Base-by-base conservation (phyloP, 2,888 invertebrate species). In the Protodeltote pygarga region DNA sequence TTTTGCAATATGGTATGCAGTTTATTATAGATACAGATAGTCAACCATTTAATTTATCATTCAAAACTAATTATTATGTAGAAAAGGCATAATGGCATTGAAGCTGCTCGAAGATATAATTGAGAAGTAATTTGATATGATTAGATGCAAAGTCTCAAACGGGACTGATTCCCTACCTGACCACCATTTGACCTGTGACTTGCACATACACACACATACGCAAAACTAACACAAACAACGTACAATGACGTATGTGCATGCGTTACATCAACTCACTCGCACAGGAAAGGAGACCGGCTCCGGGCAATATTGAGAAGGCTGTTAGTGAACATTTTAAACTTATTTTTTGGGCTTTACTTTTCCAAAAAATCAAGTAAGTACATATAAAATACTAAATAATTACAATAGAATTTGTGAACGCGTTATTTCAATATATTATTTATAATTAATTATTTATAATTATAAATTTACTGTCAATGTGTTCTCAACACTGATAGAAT, bases 161-260 rank as follows among this genome's bases (percentile, higher is more conserved):
- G 24, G 29, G 17, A 52, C 40, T 58, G 41, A 66, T 65, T 55
- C 27, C 28, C 39, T 68, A 66, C 64, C 61, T 62, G 73, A 71
- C 65, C 68, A 71, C 60, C 59, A 63, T 61, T 71, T 79, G 79
- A 79, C 78, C 79, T 69, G 69, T 65, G 74, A 60, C 68, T 61
- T 54, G 54, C 70, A 40, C 63, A 71, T 68, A 70, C 68, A 47
- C 47, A 24, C 39, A 34, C 20, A 21, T 24, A 35, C 25, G 27
- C 19, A 21, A 13, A 39, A 34, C 20, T 17, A 23, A 35, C 25
- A 29, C 19, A 21, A 13, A 39, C 29, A 25, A 21, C 20, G 24
- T 19, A 25, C 28, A 16, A 27, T 28, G 38, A 33, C 16, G 24
- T 13, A 17, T 31, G 31, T 23, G 41, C 39, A 44, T 28, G 35